Evolutionary conservation across 2,888 invertebrate species (phyloP).

Genomic region (Bhutanitis thaidina): DNA sequence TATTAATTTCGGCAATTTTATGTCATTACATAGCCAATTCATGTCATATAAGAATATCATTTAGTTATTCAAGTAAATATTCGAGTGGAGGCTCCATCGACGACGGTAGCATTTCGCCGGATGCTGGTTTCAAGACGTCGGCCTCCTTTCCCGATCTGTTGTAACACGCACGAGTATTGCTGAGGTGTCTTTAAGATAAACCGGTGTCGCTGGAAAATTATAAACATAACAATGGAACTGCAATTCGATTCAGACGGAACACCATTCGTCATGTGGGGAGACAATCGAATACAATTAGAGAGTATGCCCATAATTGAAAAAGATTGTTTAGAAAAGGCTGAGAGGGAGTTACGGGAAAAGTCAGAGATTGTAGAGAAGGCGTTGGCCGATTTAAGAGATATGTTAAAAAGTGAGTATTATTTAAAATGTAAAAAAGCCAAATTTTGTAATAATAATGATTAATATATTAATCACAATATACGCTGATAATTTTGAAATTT

Average conservation of each 20-base stretch:
- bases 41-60: neutral
- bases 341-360: slow-evolving; percentile 84
- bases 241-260: slow-evolving; percentile 75
- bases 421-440: no score
- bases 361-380: slow-evolving; percentile 82
- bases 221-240: slow-evolving; percentile 53
- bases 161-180: slow-evolving; percentile 11
- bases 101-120: slow-evolving; percentile 12
- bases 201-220: slow-evolving; percentile 3
- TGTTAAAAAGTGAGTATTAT: slow-evolving; percentile 81
- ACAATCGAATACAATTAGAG: slow-evolving; percentile 81
- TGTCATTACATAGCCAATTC: neutral
- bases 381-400: slow-evolving; percentile 73
- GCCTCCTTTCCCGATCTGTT: slow-evolving; percentile 18
- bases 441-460: no score
- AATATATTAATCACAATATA: no score
- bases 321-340: slow-evolving; percentile 81
- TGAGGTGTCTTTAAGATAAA: slow-evolving; percentile 13
- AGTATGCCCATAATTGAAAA: slow-evolving; percentile 78
- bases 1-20: neutral
- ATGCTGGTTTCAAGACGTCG: slow-evolving; percentile 25
- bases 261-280: slow-evolving; percentile 83
- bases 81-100: slow-evolving; percentile 42
- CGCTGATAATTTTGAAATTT: no score
- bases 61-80: slow-evolving; percentile 30